Evolutionary conservation across 2,797 vertebrate species (phyloP), one percentile per base, ranked within the genome.

Genomic region (Eulemur rubriventer): DNA sequence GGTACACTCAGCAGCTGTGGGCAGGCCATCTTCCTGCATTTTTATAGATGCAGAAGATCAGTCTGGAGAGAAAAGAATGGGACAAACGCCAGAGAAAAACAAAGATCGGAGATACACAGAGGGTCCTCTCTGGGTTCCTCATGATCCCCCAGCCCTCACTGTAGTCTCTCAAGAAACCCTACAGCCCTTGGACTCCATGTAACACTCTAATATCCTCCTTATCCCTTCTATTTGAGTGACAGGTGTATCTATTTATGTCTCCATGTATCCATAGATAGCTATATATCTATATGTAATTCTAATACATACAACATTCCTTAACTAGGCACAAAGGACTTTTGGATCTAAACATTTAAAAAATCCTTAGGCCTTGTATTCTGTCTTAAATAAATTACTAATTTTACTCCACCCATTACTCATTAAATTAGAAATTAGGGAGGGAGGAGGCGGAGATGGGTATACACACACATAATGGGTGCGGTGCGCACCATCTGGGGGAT

Each of bases 351-450:
- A 70, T 75, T 13, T 55, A 78, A 81, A 22, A 35, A 87, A 50
- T 72, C 46, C 24, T 93, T 72, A 91, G 93, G 26, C 24, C 52
- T 59, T 30, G 52, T 50, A 46, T 50, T 10, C 43, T 87, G 24
- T 87, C 93, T 92, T 16, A 81, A 61, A 93, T 26, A 83, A 94
- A 82, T 12, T 84, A 43, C 61, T 63, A 14, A 76, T 92, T 87
- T 82, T 75, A 84, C 90, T 73, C 33, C 26, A 84, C 24, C 28
- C 61, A 46, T 52, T 70, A 73, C 28, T 52, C 33, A 91, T 63
- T 90, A 90, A 92, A 94, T 95, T 82, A 81, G 92, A 92, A 89
- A 83, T 94, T 94, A 96, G 18, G 24, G 9, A 57, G 55, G 0
- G 22, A 9, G 9, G 55, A 57, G 55, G 4, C 26, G 55, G 55